phyloP scores from a whole-genome alignment of 1,140 invertebrate species.

The Neodiprion virginianus region DNA sequence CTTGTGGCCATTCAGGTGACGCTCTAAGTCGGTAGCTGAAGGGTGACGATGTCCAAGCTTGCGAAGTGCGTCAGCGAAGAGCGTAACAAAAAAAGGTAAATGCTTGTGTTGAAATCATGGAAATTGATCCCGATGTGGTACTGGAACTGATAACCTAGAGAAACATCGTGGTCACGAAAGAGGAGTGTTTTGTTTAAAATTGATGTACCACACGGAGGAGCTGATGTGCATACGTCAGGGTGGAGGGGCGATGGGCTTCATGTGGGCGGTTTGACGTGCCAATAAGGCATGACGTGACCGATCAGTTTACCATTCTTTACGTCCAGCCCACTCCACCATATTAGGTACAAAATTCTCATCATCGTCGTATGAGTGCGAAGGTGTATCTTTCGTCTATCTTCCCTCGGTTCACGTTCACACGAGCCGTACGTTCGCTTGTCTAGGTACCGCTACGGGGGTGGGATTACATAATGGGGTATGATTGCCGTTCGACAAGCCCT shows the following conservation, averaged over 20 bases:
- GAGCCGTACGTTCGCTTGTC: conserved; percentile 27
- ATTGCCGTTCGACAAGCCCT: conserved; percentile 55
- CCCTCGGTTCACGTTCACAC: conserved; percentile 52
- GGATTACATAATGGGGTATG: conserved; percentile 56
- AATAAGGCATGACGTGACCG: conserved; percentile 55
- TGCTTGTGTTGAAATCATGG: conserved; percentile 16
- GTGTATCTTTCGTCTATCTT: conserved; percentile 43
- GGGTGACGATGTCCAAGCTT: conserved; percentile 24
- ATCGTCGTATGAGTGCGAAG: not conserved
- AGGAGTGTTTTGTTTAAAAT: not conserved
- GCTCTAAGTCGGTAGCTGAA: conserved; percentile 18
- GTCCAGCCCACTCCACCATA: conserved; percentile 26
- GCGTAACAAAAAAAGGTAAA: conserved; percentile 40
- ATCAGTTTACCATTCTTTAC: conserved; percentile 47
- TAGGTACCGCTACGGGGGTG: conserved; percentile 37
- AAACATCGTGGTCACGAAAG: not conserved
- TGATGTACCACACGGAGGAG: not conserved
- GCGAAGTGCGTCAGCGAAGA: conserved; percentile 36
- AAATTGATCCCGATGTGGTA: not conserved
- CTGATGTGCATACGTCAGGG: not conserved
- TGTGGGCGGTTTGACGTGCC: conserved; percentile 54
- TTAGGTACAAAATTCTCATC: conserved; percentile 30
- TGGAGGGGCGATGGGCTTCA: conserved; percentile 17
- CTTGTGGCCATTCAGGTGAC: conserved; percentile 16
- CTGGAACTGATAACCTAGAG: not conserved